A percentile compares a stretch with the other conserved stretches of the same genome.
These are phyloP conservation scores for Petrocephalus schoutedeni DNA, from an alignment of 2,797 vertebrate genomes.

Conservation along the genomic window DNA sequence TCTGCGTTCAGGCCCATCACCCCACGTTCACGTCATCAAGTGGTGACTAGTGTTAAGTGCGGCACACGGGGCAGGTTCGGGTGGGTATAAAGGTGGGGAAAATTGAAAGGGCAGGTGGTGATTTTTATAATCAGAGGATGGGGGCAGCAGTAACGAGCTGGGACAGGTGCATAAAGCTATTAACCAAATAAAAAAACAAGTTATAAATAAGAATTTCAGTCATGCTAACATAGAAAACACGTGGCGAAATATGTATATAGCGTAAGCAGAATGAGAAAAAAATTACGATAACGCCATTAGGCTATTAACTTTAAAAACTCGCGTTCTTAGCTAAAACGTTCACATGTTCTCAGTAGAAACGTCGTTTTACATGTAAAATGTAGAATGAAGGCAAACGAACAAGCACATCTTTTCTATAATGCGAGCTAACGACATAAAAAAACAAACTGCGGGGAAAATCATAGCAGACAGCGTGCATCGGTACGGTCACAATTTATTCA, in stretches of 20 bases:
- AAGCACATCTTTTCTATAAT: not conserved
- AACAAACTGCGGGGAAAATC: not conserved
- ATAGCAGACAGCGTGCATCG: not conserved
- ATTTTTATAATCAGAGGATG: not conserved
- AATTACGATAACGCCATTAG: not conserved
- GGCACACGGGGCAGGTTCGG: not conserved
- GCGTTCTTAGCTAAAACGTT: not conserved
- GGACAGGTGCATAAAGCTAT: not conserved
- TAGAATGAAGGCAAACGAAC: not conserved
- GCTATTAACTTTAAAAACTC: not conserved
- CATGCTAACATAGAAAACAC: not conserved
- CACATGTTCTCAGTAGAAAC: not conserved
- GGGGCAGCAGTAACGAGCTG: not conserved
- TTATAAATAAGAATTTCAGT: not conserved
- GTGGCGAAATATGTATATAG: not conserved
- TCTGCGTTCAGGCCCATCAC: not conserved
- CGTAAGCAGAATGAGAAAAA: not conserved
- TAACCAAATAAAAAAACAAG: not conserved
- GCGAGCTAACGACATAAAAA: not conserved
- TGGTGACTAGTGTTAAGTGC: slow-evolving; percentile 11
- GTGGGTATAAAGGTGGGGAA: not conserved
- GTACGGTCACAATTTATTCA: not conserved
- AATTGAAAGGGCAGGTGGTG: not conserved
- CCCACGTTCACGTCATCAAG: not conserved
- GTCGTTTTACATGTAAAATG: not conserved